These are phyloP conservation scores for Lepidochitona cinerea DNA, from an alignment of 2,888 invertebrate species.

Conservation along the genomic window DNA sequence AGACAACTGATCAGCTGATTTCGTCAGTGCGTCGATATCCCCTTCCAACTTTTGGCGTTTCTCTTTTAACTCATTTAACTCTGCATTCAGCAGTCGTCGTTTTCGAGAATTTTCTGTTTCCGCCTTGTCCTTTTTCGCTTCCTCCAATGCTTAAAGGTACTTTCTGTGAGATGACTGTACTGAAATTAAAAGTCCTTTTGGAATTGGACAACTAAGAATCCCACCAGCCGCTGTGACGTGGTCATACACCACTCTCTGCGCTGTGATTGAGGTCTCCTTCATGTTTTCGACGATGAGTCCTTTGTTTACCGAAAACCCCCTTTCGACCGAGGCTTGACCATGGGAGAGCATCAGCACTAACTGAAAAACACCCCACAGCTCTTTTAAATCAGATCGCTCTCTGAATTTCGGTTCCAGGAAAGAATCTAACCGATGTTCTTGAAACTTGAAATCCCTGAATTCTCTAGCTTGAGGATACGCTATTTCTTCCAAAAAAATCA, in stretches of 20 bases:
- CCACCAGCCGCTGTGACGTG: neutral
- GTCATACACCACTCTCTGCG: neutral
- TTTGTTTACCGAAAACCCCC: neutral
- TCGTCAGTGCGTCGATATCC: neutral
- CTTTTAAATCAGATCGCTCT: neutral
- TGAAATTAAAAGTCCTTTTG: neutral
- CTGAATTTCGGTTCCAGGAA: neutral
- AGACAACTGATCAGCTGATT: constrained; percentile 5
- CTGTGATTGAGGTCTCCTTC: neutral
- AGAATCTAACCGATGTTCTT: neutral
- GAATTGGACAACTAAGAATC: neutral
- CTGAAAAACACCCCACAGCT: neutral
- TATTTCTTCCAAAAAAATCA: neutral
- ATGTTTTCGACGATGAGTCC: neutral
- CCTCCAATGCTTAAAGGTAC: neutral
- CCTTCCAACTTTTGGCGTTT: neutral
- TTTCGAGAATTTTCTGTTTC: neutral
- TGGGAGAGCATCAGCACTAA: neutral
- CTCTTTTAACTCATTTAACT: neutral
- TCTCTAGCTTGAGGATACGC: neutral
- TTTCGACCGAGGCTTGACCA: neutral
- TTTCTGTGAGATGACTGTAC: neutral
- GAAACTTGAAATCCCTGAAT: neutral
- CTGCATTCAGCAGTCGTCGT: neutral
- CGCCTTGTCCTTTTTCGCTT: neutral